Evolutionary conservation across 92 coral and sea anemone genomes (phyloP).

Genomic region (Palythoa grandiflora): DNA sequence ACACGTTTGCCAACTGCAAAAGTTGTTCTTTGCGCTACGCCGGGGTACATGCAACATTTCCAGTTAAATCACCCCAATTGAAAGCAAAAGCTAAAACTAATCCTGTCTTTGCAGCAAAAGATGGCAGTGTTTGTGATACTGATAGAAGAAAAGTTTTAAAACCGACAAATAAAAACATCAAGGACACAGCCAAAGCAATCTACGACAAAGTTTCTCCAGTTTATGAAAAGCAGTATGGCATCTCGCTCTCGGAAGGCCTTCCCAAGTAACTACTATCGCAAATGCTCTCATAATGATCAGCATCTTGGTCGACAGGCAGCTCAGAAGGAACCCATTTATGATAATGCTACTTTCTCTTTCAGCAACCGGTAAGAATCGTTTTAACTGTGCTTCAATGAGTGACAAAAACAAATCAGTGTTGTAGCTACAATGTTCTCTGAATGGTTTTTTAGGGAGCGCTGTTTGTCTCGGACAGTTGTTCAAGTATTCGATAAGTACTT

Average conservation of each 20-base stretch:
- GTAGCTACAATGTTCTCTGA: too few relatives aligned
- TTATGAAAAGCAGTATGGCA: slow-evolving; percentile 26
- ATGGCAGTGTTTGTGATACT: not conserved
- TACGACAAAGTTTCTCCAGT: slow-evolving; percentile 22
- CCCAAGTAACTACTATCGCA: too few relatives aligned
- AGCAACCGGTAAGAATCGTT: too few relatives aligned
- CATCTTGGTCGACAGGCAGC: too few relatives aligned
- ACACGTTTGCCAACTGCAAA: slow-evolving; percentile 53
- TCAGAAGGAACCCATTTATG: too few relatives aligned
- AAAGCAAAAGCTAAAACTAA: slow-evolving; percentile 37
- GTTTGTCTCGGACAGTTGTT: too few relatives aligned
- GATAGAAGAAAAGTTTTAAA: not conserved
- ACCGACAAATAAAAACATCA: slow-evolving; percentile 42
- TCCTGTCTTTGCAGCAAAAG: slow-evolving; percentile 51
- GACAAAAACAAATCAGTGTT: too few relatives aligned
- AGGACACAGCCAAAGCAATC: slow-evolving; percentile 43
- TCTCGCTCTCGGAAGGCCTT: slow-evolving; percentile 29
- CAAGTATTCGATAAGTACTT: too few relatives aligned
- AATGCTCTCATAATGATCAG: too few relatives aligned
- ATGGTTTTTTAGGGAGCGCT: too few relatives aligned
- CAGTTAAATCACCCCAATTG: slow-evolving; percentile 40
- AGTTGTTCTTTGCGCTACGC: slow-evolving; percentile 51
- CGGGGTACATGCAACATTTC: slow-evolving; percentile 48
- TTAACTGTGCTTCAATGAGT: too few relatives aligned
- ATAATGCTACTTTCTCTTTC: too few relatives aligned